These are phyloP conservation scores for Nowickia ferox DNA, from an alignment of 2,888 invertebrate genomes.

Conservation along the genomic window DNA sequence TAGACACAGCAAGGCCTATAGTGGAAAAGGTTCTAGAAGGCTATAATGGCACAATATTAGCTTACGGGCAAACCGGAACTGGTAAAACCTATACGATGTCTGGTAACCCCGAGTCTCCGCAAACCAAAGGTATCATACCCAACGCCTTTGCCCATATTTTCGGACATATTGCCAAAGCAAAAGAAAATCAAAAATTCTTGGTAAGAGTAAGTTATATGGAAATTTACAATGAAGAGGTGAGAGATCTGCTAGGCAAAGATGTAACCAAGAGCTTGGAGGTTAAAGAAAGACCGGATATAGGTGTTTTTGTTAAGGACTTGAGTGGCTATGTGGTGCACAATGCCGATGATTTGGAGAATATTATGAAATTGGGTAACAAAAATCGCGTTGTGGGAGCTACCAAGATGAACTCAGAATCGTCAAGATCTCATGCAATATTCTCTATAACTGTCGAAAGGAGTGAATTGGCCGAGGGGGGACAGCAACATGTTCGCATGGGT, in stretches of 20 bases:
- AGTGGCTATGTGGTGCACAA: slow-evolving; percentile 99
- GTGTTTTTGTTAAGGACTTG: slow-evolving; percentile 98
- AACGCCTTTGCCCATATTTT: slow-evolving; percentile 99
- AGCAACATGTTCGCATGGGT: slow-evolving; percentile 96
- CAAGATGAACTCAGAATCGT: slow-evolving; percentile 98
- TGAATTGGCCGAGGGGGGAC: slow-evolving; percentile 90
- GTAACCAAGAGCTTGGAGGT: slow-evolving; percentile 94
- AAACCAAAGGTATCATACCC: slow-evolving; percentile 97
- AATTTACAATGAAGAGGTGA: slow-evolving; percentile 99
- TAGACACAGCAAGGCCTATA: slow-evolving; percentile 97
- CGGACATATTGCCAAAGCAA: slow-evolving; percentile 97
- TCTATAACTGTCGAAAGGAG: slow-evolving; percentile 98
- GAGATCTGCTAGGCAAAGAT: slow-evolving; percentile 96
- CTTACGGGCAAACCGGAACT: slow-evolving; percentile 96
- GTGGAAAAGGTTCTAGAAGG: slow-evolving; percentile 98
- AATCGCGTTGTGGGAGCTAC: slow-evolving; percentile 96
- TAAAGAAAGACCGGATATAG: slow-evolving; percentile 96
- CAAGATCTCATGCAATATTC: slow-evolving; percentile 98
- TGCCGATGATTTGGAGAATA: slow-evolving; percentile 96
- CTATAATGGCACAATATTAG: slow-evolving; percentile 97
- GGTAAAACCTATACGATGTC: slow-evolving; percentile 99
- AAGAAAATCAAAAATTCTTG: slow-evolving; percentile 96
- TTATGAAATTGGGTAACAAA: slow-evolving; percentile 98
- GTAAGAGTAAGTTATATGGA: slow-evolving; percentile 99
- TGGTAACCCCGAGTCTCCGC: slow-evolving; percentile 93